Percentiles rank a stretch among this genome's conserved stretches.
phyloP scores from a whole-genome alignment of 2,888 invertebrate genomes.

The Trachelus tabidus region DNA sequence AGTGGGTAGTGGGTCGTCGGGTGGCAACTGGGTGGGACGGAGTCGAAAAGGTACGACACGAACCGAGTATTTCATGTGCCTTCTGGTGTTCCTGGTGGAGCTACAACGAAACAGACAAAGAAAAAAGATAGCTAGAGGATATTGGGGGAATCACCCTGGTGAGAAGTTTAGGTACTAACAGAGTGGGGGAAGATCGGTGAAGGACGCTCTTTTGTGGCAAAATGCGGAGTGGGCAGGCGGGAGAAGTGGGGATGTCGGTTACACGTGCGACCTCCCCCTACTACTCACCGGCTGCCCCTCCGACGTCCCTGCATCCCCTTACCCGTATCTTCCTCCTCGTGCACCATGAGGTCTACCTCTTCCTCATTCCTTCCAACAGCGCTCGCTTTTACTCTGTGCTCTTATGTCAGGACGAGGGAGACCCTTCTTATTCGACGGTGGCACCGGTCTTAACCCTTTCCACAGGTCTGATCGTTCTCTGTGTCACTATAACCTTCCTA shows the following conservation, averaged over 20 bases:
- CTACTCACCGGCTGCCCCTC: background rate
- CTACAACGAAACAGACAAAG: background rate
- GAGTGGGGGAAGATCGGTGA: conserved; percentile 36
- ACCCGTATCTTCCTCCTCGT: background rate
- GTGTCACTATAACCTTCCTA: background rate
- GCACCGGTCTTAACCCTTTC: background rate
- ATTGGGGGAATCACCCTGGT: conserved; percentile 1
- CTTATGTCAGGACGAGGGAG: background rate
- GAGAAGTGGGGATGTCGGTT: conserved; percentile 33
- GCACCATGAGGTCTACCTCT: background rate
- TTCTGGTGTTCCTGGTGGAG: background rate
- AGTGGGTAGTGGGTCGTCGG: background rate
- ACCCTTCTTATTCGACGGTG: background rate
- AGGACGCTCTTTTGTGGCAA: conserved; percentile 39
- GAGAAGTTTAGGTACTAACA: conserved; percentile 14
- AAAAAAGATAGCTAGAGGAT: background rate
- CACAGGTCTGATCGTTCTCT: conserved; percentile 2
- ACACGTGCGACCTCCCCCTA: conserved; percentile 35
- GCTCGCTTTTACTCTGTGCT: background rate
- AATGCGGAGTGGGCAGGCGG: conserved; percentile 14
- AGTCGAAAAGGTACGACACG: background rate
- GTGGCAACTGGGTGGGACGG: background rate
- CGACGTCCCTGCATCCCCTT: background rate
- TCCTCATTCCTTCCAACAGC: background rate
- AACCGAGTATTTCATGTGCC: background rate